Base-by-base conservation (phyloP, 92 coral and sea anemone species). In the Palythoa heliodiscus region DNA sequence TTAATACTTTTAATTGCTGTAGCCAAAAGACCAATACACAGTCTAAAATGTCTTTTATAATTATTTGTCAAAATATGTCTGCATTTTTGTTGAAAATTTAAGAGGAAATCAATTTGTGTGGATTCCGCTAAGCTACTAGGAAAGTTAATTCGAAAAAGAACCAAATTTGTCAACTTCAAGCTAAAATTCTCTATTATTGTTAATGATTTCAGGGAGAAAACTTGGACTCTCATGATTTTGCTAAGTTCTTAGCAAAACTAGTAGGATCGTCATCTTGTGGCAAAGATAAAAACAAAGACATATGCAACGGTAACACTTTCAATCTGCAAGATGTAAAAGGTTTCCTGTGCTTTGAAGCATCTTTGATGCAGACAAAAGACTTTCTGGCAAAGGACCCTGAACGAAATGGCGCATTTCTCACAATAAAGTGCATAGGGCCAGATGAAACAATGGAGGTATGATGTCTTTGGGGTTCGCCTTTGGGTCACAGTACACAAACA, bases 371-470 rank as follows among this genome's bases (percentile, higher is more conserved):
- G 69, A 63, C 69, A 6, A 19, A 63, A 63, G 25, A n/a, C 23
- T 19, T 63, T 63, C 19, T 63, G 69, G 24, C 69, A 19, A 63
- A n/a, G 7, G 8, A 63, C 4, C 69, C 69, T 19, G 69, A 63
- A 63, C 20, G 19, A n/a, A 63, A 63, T 19, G 69, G 69, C 11
- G 69, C 69, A 7, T 63, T 63, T 24, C 69, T 63, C 19, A 63
- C 69, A 19, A 7, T 63, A 63, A 63, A 63, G 23, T 63, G 69
- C 69, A 63, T 63, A 5, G 69, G 69, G 22, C 69, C 69, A n/a
- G 69, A 63, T 63, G 69, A 63, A 63, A 63, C 24, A 19, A 63
- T 63, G 69, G 69, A 63, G 69, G 69, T 63, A 63, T 63, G 69
- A 7, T 43, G 4, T 43, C 50, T 43, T 43, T 8, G 50, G 50